Conservation (phyloP, 2,113 vertebrate genomes). For the Promerops cafer region DNA sequence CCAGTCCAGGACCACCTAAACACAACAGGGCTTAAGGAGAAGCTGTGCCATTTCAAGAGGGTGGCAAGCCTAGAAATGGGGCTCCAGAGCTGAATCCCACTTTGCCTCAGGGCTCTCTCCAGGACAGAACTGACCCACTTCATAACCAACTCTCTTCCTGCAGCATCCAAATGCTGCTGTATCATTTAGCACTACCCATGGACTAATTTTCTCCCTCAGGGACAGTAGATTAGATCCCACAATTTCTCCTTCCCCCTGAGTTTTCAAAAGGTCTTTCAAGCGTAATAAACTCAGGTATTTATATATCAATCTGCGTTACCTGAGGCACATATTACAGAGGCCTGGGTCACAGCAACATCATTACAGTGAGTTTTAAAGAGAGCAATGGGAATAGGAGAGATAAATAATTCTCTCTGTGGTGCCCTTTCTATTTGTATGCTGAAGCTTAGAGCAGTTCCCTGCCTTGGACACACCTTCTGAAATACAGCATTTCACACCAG, state of each 20-base stretch:
- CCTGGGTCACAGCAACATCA: conserved; percentile 28
- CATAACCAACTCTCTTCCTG: neutral
- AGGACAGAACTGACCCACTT: neutral
- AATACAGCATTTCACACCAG: neutral
- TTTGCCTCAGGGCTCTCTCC: neutral
- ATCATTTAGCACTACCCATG: neutral
- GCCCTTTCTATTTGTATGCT: conserved; percentile 28
- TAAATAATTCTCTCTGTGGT: conserved; percentile 3
- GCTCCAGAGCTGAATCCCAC: neutral
- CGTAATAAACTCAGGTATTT: conserved; percentile 47
- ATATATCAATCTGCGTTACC: conserved; percentile 47
- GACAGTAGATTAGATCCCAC: conserved; percentile 26
- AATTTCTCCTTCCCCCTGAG: neutral
- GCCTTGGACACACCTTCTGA: conserved; percentile 29
- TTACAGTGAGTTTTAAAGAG: conserved; percentile 17
- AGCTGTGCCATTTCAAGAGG: fast-evolving
- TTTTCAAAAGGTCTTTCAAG: conserved; percentile 41
- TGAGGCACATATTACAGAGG: conserved; percentile 14
- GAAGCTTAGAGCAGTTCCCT: conserved; percentile 2
- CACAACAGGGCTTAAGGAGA: neutral
- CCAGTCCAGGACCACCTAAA: neutral
- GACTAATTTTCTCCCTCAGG: conserved; percentile 45
- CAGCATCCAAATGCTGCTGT: neutral
- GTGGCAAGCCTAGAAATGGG: neutral
- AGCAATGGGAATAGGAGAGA: conserved; percentile 33